phyloP scores from a whole-genome alignment of 2,797 vertebrate genomes.

The Nannoperca australis region DNA sequence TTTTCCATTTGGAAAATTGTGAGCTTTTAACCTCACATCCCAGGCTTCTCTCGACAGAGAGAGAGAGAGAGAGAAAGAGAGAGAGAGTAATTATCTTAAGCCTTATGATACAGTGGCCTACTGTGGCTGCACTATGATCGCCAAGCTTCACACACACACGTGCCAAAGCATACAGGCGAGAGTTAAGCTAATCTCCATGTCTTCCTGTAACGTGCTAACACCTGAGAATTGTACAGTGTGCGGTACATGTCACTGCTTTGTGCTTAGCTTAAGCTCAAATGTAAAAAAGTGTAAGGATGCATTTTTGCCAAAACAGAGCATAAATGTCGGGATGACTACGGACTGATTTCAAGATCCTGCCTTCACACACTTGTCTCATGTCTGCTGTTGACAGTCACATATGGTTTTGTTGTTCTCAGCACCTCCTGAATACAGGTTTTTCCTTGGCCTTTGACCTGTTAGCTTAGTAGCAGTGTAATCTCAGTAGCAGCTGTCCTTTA shows the following conservation, averaged over 20 bases:
- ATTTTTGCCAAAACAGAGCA: constrained; percentile 9
- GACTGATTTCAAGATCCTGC: not conserved
- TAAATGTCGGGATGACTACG: not conserved
- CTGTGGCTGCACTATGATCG: constrained; percentile 58
- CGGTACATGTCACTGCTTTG: constrained; percentile 30
- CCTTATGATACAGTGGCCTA: constrained; percentile 74
- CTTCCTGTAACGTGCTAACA: constrained; percentile 52
- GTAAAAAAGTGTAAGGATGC: not conserved
- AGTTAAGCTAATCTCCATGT: constrained; percentile 57
- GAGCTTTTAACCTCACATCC: constrained; percentile 73
- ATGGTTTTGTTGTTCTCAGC: constrained; percentile 26
- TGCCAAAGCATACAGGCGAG: constrained; percentile 64
- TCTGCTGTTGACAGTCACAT: not conserved
- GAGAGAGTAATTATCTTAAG: constrained; percentile 64
- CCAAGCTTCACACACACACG: constrained; percentile 50
- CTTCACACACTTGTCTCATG: constrained; percentile 1
- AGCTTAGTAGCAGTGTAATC: constrained; percentile 62
- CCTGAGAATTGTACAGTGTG: constrained; percentile 43
- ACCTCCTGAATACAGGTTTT: constrained; percentile 53
- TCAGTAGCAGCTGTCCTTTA: constrained; percentile 58
- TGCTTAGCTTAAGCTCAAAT: not conserved
- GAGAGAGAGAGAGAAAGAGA: constrained; percentile 38
- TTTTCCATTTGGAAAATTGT: constrained; percentile 81
- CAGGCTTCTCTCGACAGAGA: constrained; percentile 45
- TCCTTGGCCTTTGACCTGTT: constrained; percentile 56